Conservation (phyloP, 2,797 vertebrate genomes). For the Enteromius afrohamiltoni region DNA sequence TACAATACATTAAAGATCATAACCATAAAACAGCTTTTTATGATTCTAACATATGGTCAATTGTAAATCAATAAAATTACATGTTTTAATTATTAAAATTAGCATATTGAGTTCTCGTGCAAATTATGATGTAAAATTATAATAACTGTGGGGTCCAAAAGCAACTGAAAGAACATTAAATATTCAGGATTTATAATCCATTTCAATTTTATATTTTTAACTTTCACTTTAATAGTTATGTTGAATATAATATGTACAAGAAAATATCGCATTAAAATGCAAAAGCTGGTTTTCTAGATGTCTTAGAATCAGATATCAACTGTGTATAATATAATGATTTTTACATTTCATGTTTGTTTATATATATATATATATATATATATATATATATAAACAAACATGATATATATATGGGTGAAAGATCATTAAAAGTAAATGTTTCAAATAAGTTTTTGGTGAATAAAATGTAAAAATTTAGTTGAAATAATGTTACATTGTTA, state of each 20-base stretch:
- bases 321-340: neutral
- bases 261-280: neutral
- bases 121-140: neutral
- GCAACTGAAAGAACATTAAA: neutral
- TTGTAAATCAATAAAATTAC: conserved; percentile 28
- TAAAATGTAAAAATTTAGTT: no score
- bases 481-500: no score
- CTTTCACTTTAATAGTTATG: neutral
- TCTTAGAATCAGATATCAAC: neutral
- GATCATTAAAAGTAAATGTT: no score
- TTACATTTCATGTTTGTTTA: neutral
- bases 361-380: neutral
- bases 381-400: no score
- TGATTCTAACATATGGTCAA: conserved; percentile 8
- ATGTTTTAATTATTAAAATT: neutral
- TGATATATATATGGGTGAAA: no score
- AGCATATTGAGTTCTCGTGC: neutral
- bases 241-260: neutral
- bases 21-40: conserved; percentile 7
- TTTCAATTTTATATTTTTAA: neutral
- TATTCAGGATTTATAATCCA: neutral
- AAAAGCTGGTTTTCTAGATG: neutral
- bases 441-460: no score
- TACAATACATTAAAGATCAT: conserved; percentile 14
- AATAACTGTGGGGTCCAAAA: neutral